These are phyloP conservation scores for Barypeithes pellucidus DNA, from an alignment of 2,888 invertebrate species.

Conservation along the genomic window DNA sequence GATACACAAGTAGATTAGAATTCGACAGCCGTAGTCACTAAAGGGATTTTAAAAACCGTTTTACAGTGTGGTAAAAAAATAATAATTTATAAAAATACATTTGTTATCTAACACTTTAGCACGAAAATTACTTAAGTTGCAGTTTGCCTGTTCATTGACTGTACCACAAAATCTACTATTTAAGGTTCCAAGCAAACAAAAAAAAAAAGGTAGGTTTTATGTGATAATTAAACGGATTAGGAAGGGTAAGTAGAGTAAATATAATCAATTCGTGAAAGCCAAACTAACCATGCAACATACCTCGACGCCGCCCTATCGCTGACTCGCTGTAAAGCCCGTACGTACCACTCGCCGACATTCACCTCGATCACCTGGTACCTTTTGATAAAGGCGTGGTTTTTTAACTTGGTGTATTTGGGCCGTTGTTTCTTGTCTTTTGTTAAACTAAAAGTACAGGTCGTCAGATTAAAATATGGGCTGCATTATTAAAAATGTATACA, in stretches of 20 bases:
- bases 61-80: no score
- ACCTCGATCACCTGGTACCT: constrained; percentile 82
- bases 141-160: constrained; percentile 39
- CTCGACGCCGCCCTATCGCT: constrained; percentile 45
- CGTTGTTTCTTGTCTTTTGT: constrained; percentile 94
- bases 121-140: constrained; percentile 22
- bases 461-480: no score
- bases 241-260: constrained; percentile 50
- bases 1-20: no score
- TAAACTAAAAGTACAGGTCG: constrained; percentile 83
- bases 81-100: neutral
- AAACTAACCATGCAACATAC: constrained; percentile 52
- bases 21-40: no score
- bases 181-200: constrained; percentile 29
- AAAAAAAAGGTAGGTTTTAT: constrained; percentile 39
- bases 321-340: constrained; percentile 72
- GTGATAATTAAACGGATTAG: constrained; percentile 46
- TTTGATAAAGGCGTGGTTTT: constrained; percentile 91
- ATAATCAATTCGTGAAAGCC: constrained; percentile 27
- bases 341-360: constrained; percentile 90
- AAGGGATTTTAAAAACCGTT: no score
- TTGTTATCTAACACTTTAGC: constrained; percentile 33
- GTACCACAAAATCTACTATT: constrained; percentile 38
- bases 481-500: no score
- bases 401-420: constrained; percentile 93